Conservation (phyloP, 2,797 vertebrate species). For the Fringilla coelebs region DNA sequence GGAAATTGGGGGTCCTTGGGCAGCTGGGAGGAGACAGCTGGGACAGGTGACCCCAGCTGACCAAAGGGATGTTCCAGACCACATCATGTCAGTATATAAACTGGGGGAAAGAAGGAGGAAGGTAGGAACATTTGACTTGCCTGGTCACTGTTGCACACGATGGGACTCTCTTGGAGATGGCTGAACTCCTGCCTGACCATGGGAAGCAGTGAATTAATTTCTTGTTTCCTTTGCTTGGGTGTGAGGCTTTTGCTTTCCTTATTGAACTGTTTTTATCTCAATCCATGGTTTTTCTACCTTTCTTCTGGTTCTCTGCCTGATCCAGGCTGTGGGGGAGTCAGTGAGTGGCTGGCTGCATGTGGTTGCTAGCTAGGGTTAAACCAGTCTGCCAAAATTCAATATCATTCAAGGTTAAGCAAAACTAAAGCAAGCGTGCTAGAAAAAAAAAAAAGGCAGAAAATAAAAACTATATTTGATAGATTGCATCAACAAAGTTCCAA, state of each 20-base stretch:
- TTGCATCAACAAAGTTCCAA: not conserved
- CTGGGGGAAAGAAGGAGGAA: not conserved
- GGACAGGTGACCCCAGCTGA: not conserved
- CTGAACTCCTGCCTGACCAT: not conserved
- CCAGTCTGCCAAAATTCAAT: not conserved
- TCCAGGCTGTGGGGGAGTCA: not conserved
- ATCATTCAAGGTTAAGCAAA: not conserved
- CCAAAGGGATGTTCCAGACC: not conserved
- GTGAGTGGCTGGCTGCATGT: too few relatives aligned
- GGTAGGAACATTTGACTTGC: not conserved
- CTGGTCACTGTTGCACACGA: accelerated
- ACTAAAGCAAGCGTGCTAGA: not conserved
- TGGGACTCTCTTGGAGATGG: not conserved
- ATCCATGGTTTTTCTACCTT: not conserved
- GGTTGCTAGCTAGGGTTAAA: not conserved
- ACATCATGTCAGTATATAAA: not conserved
- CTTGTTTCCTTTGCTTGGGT: not conserved
- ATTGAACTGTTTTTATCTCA: not conserved
- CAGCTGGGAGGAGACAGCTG: not conserved
- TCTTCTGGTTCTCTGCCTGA: too few relatives aligned
- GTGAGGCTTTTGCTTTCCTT: not conserved
- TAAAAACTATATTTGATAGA: not conserved
- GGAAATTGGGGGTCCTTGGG: accelerated
- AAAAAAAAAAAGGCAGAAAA: not conserved
- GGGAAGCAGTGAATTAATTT: not conserved